Conservation (phyloP, 2,888 invertebrate species). For the Terebella lapidaria region DNA sequence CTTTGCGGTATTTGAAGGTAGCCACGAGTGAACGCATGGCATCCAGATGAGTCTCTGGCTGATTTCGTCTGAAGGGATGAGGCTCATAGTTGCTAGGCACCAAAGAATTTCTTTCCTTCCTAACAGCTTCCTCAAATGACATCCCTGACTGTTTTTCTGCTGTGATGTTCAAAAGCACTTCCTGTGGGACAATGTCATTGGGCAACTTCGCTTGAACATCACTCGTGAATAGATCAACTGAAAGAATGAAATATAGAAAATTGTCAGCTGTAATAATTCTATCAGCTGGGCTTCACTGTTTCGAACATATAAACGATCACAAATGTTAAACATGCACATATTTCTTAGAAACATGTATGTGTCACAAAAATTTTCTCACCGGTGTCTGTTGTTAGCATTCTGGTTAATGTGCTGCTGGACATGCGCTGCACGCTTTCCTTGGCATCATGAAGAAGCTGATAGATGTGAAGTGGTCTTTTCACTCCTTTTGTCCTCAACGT, state of each 20-base stretch:
- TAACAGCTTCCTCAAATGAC: not conserved
- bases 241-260: no score
- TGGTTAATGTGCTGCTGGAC: no score
- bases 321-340: no score
- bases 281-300: no score
- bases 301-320: no score
- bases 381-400: no score
- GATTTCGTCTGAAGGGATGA: not conserved
- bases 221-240: not conserved
- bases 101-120: not conserved
- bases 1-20: not conserved
- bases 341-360: no score
- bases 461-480: not conserved
- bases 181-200: not conserved
- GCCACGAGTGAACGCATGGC: not conserved
- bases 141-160: not conserved
- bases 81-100: not conserved
- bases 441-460: conserved; percentile 2
- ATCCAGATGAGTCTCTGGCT: not conserved
- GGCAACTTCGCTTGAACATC: not conserved
- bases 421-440: no score
- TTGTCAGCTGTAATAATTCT: no score
- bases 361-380: no score
- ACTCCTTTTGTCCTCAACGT: not conserved
- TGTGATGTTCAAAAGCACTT: not conserved